Base-by-base conservation (phyloP, 53 echinoderm and acorn worm species). In the Luidia sarsii region DNA sequence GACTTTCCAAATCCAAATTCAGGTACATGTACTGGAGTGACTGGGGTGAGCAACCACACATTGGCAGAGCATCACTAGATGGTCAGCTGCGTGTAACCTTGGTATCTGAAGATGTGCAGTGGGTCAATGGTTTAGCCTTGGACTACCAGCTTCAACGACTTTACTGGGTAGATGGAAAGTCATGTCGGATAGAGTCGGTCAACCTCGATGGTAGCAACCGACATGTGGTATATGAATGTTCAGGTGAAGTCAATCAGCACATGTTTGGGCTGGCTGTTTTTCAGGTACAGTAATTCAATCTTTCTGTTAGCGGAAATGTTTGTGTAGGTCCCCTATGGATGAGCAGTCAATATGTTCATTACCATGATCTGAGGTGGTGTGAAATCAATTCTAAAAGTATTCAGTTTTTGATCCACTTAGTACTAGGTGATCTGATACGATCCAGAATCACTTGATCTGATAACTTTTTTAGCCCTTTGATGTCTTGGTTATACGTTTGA, bases 11-110 rank as follows among this genome's bases (percentile, higher is more conserved):
- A n/a, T n/a, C n/a, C n/a, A n/a, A n/a, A n/a, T n/a, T n/a, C 55
- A 91, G 91, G 11, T 89, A 74, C 51, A 91, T 94, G 91, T 94
- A 83, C 57, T 94, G 94, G 94, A 86, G 79, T 28, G 94, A 94
- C 87, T 94, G 94, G 91, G 94, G 94, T 22, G 20, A n/a, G 1
- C 13, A 7, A 23, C 73, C 87, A 8, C 79, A 88, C 64, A 91
- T 94, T 55, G 94, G 89, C 69, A 67, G 89, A 56, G 94, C 94
- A 18, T 81, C 64, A 19, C 91, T 94, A 71, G 81, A 94, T 50
- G 94, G 94, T 6, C 38, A 48, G 49, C 54, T 57, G 13, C 38
- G 80, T 13, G 71, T 89, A 13, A 30, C 69, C 33, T 21, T 74
- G 55, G 43, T 74, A 38, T 28, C 74, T 7, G 64, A 74, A 0